These are phyloP conservation scores for Nephrotoma guestfalica DNA, from an alignment of 2,888 invertebrate genomes.

Conservation along the genomic window DNA sequence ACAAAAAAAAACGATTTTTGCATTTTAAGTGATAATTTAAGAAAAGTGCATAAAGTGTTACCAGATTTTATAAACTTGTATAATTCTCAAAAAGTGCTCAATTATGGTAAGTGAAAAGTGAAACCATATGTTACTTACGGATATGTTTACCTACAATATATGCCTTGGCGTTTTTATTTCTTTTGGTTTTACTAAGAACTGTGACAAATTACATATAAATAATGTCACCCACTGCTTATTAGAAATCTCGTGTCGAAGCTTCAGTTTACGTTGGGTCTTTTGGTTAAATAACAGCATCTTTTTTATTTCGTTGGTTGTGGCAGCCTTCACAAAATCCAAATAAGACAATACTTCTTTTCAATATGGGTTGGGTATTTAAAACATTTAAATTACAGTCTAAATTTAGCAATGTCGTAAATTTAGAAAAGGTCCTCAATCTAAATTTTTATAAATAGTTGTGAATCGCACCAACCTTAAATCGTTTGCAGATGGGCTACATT, in stretches of 20 bases:
- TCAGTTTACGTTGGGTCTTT: neutral
- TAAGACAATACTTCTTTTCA: neutral
- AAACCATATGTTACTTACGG: neutral
- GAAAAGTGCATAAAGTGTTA: neutral
- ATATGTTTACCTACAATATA: neutral
- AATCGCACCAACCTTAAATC: neutral
- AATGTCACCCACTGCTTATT: neutral
- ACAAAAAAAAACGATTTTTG: neutral
- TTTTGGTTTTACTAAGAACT: neutral
- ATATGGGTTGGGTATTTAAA: neutral
- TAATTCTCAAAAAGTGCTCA: neutral
- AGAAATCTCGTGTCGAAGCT: neutral
- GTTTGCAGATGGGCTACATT: too few relatives aligned
- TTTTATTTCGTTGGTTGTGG: neutral
- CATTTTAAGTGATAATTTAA: neutral
- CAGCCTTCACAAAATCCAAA: neutral
- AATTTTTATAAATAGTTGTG: neutral
- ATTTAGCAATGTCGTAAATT: neutral
- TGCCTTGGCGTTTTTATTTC: neutral
- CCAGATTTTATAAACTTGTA: neutral
- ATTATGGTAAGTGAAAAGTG: neutral
- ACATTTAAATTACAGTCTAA: neutral
- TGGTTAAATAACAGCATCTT: neutral
- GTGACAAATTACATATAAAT: neutral
- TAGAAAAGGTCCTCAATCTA: neutral